phyloP scores from a whole-genome alignment of 2,113 vertebrate genomes.

The Sterna hirundo region DNA sequence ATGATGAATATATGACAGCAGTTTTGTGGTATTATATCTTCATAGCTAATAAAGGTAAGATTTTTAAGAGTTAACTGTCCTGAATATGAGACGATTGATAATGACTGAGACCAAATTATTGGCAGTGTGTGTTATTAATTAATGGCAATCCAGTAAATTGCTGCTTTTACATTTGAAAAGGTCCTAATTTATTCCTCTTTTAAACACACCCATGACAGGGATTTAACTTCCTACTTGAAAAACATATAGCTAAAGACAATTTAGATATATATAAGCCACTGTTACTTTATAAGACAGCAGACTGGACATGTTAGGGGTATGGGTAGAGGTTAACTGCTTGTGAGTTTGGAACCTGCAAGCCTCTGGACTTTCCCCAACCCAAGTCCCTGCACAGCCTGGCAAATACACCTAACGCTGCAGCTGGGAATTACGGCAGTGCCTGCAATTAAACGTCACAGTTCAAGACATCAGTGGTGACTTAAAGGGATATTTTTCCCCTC shows the following conservation, averaged over 20 bases:
- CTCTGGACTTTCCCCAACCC: neutral
- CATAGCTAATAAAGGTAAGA: neutral
- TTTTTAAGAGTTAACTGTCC: neutral
- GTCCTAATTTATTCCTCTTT: neutral
- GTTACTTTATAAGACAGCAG: too few species aligned
- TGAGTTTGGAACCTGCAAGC: neutral
- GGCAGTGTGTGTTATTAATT: neutral
- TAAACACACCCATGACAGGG: neutral
- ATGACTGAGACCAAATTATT: neutral
- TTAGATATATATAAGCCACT: neutral
- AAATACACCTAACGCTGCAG: rapidly evolving
- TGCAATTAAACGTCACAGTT: neutral
- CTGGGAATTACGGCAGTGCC: neutral
- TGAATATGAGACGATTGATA: neutral
- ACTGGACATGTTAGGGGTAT: rapidly evolving
- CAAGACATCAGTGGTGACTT: neutral
- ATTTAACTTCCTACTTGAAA: neutral
- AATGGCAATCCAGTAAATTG: neutral
- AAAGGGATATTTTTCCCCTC: too few species aligned
- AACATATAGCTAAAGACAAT: neutral
- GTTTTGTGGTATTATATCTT: neutral
- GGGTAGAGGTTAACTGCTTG: rapidly evolving
- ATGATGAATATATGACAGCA: neutral
- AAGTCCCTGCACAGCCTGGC: neutral
- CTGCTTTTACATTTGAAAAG: neutral